Evolutionary conservation across 1,140 invertebrate genomes (phyloP), one percentile per base, ranked within the genome.

Genomic region (Berghia stephanieae): DNA sequence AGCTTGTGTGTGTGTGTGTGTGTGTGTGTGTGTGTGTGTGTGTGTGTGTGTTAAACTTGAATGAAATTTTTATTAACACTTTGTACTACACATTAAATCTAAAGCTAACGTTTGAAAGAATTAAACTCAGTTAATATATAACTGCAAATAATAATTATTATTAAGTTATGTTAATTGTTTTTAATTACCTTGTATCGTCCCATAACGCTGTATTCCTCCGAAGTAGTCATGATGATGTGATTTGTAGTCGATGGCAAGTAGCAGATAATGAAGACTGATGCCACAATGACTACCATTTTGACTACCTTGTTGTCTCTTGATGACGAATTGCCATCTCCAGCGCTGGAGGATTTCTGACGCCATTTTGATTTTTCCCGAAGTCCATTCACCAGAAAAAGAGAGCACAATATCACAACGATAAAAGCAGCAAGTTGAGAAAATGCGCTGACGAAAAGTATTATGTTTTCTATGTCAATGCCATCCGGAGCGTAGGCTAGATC

Each of bases 291-390:
- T 4, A 68, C 66, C 3, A 68, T 3, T 1, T 2, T 24, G 2
- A 68, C 21, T 10, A 42, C 66, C 2, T n/a, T 40, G 2, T 68
- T 68, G 21, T 68, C 66, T 10, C 66, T 42, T 18, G 3, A 8
- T 4, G 4, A 10, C 5, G 2, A 10, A 5, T 40, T 3, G 6
- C 21, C 36, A 10, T 3, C 4, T 3, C n/a, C 34, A n/a, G 66
- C 18, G 2, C 18, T 2, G 3, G n/a, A 8, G 4, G 44, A 49
- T 27, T 27, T 49, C 21, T 24, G 13, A 5, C 69, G 4, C 69
- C 69, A 71, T 71, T 49, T 71, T 71, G 43, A 44, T 1, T 49
- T 71, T 13, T 24, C 27, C 5, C 24, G 4, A 5, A 71, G 69
- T 6, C n/a, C 52, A 4, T 49, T 21, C 31, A 71, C 43, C 27